A percentile compares a stretch with the other conserved stretches of the same genome.
These are phyloP conservation scores for Hypercompe scribonia DNA, from an alignment of 2,888 invertebrate species.

Conservation along the genomic window DNA sequence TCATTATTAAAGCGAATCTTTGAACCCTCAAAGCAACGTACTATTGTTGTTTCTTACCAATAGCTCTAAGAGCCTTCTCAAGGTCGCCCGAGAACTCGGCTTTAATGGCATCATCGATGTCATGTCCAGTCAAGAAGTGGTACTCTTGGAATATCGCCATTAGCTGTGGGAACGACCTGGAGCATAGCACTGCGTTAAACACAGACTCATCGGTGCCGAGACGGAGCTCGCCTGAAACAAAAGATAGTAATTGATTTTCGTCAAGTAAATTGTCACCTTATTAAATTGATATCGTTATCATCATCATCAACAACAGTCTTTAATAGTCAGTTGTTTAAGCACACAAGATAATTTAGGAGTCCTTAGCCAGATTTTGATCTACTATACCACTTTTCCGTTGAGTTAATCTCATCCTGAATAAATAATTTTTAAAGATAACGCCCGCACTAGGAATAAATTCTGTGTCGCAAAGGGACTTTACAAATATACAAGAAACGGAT, in stretches of 20 bases:
- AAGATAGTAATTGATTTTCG: constrained; percentile 10
- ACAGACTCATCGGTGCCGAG: constrained; percentile 95
- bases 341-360: no score
- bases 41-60: constrained; percentile 82
- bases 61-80: constrained; percentile 92
- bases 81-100: constrained; percentile 94
- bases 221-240: constrained; percentile 77
- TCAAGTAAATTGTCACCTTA: background rate
- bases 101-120: constrained; percentile 92
- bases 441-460: no score
- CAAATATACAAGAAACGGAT: no score
- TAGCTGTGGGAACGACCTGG: constrained; percentile 87
- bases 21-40: no score
- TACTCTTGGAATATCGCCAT: constrained; percentile 90
- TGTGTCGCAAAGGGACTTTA: no score
- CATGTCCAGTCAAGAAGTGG: constrained; percentile 91
- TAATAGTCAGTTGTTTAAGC: no score
- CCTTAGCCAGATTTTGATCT: no score
- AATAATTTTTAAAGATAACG: no score
- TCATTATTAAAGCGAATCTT: no score
- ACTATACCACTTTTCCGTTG: no score
- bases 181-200: constrained; percentile 94
- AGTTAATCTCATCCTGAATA: no score
- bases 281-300: background rate
- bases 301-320: no score